A percentile compares a stretch with the other conserved stretches of the same genome.
These are phyloP conservation scores for Ceratina calcarata DNA, from an alignment of 1,140 invertebrate species.

Conservation along the genomic window DNA sequence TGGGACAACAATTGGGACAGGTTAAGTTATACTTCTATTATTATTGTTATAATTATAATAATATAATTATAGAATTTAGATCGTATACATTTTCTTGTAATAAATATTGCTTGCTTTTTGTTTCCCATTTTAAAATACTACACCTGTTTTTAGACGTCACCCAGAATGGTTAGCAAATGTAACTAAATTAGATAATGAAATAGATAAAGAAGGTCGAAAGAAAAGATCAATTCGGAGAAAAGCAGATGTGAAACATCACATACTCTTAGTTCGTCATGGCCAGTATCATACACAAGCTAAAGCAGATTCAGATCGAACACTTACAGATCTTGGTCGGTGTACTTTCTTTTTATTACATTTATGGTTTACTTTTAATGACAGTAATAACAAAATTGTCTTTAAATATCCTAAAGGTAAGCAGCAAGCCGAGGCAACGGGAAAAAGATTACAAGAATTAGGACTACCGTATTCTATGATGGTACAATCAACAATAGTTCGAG, in stretches of 20 bases:
- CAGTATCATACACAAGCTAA: slow-evolving; percentile 91
- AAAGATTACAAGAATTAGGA: slow-evolving; percentile 86
- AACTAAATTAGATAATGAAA: slow-evolving; percentile 76
- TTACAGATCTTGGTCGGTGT: slow-evolving; percentile 89
- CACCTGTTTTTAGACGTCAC: slow-evolving; percentile 84
- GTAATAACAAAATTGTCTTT: neutral
- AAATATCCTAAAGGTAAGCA: slow-evolving; percentile 82
- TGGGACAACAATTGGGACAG: slow-evolving; percentile 96
- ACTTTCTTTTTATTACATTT: slow-evolving; percentile 23
- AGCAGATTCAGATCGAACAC: slow-evolving; percentile 86
- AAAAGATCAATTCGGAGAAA: slow-evolving; percentile 83
- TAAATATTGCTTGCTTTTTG: slow-evolving; percentile 15
- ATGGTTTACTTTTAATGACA: neutral
- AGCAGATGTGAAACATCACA: slow-evolving; percentile 88
- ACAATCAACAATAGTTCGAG: slow-evolving; percentile 95
- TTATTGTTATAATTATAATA: neutral
- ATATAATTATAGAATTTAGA: neutral
- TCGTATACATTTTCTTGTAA: neutral
- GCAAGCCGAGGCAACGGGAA: slow-evolving; percentile 92
- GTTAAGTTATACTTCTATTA: slow-evolving; percentile 78
- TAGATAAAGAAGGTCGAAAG: slow-evolving; percentile 85
- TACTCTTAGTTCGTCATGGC: slow-evolving; percentile 96
- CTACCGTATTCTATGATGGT: slow-evolving; percentile 90
- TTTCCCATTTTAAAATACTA: slow-evolving; percentile 10
- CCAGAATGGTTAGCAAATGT: slow-evolving; percentile 87